Percentiles rank a stretch among this genome's conserved stretches.
phyloP scores from a whole-genome alignment of 2,113 vertebrate genomes.

The Kryptolebias marmoratus region DNA sequence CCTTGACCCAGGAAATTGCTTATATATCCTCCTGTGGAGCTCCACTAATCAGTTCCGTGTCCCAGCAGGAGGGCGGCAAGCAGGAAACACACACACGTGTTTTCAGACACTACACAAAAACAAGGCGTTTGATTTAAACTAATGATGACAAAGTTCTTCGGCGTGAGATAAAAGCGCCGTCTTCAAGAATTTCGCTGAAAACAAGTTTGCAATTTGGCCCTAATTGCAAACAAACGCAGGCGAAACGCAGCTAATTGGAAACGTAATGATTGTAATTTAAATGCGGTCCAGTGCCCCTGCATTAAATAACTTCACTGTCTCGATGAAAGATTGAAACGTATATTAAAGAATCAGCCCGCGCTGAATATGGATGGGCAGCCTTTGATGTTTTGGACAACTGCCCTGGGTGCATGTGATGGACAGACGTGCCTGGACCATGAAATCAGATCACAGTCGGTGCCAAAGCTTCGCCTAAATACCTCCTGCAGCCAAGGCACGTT shows the following conservation, averaged over 20 bases:
- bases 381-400: constrained; percentile 43
- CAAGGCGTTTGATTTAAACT: constrained; percentile 13
- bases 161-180: not conserved
- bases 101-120: not conserved
- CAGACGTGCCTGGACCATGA: constrained; percentile 21
- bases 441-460: constrained; percentile 21
- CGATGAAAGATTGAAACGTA: constrained; percentile 24
- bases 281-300: constrained; percentile 27
- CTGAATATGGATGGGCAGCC: constrained; percentile 37
- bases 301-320: constrained; percentile 27
- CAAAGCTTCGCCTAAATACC: constrained; percentile 22
- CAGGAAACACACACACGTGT: not conserved
- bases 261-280: constrained; percentile 34
- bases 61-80: constrained; percentile 2
- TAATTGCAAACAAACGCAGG: constrained; percentile 23
- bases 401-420: constrained; percentile 27
- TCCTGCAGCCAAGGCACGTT: constrained; percentile 37
- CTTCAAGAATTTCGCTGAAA: constrained; percentile 23
- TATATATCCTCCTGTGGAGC: not conserved
- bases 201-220: constrained; percentile 30
- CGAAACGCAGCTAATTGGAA: constrained; percentile 22
- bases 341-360: constrained; percentile 12
- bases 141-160: constrained; percentile 17
- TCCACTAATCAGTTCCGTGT: constrained; percentile 1
- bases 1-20: constrained; percentile 25